Evolutionary conservation across 2,113 vertebrate species (phyloP).

Genomic region (Craseonycteris thonglongyai): DNA sequence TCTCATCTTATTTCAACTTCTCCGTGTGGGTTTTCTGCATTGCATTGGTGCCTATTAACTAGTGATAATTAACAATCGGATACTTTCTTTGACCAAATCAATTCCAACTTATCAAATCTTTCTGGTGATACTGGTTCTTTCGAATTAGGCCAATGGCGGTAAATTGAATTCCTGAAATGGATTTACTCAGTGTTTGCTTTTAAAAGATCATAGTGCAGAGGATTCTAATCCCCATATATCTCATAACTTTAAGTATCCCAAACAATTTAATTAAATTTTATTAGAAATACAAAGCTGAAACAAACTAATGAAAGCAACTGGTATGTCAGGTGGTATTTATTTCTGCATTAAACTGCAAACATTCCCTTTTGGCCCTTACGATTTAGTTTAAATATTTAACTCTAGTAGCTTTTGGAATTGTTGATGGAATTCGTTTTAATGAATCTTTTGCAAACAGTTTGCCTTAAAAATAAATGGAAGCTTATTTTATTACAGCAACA

Average conservation of each 20-base stretch:
- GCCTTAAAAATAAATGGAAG: conserved; percentile 63
- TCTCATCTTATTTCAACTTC: neutral
- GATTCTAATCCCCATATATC: conserved; percentile 4
- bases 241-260: conserved; percentile 75
- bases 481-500: conserved; percentile 34
- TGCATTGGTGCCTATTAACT: neutral
- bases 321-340: conserved; percentile 78
- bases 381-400: conserved; percentile 81
- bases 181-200: conserved; percentile 37
- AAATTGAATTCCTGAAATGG: conserved; percentile 61
- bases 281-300: conserved; percentile 78
- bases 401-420: conserved; percentile 77
- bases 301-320: conserved; percentile 74
- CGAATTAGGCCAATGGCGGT: neutral
- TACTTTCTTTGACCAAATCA: conserved; percentile 21
- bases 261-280: conserved; percentile 80
- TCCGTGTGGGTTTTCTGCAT: neutral
- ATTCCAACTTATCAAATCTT: conserved; percentile 36
- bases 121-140: neutral
- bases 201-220: conserved; percentile 33
- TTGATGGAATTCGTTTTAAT: conserved; percentile 73
- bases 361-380: conserved; percentile 79
- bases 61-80: neutral
- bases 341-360: conserved; percentile 77
- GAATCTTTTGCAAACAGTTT: conserved; percentile 75